Evolutionary conservation across 2,113 vertebrate genomes (phyloP), one percentile per base, ranked within the genome.

Genomic region (Oreotrochilus melanogaster): DNA sequence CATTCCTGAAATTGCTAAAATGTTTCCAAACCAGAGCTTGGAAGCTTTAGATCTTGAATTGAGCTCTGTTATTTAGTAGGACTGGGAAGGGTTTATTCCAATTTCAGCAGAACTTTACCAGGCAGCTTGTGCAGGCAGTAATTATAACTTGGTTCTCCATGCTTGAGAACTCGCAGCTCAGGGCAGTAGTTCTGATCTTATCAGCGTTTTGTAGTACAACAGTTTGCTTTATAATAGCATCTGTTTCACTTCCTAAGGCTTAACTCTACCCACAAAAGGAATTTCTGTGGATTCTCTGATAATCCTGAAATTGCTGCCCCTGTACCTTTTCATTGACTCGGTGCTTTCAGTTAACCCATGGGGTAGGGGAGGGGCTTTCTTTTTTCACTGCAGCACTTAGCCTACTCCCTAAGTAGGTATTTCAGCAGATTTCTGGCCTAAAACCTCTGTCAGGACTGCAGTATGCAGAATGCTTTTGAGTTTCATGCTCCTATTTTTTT

Each of bases 201-300:
- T 97, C 98, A 48, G 60, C 23, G 10, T 48, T 97, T 96, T 97
- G 96, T 96, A 86, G 94, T 95, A 88, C 96, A 96, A 88, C 95
- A 96, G 78, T 95, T 96, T 96, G 90, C 93, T 82, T 96, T 94
- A 94, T 82, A 95, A 89, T 83, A 96, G 97, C 98, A 97, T 98
- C 97, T 97, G 96, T 96, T 98, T 97, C 96, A 95, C 97, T 98
- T 98, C 98, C 97, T 96, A 95, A 89, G 96, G 89, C 91, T 96
- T 93, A 78, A 33, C 80, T 96, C 90, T 89, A 48, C 96, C 93
- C 67, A 92, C 91, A 93, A 66, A 71, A 97, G 96, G 97, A 97
- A 97, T 97, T 97, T 92, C 92, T 71, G 66, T 51, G 95, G 92
- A 95, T 96, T 97, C 94, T 74, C 88, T 57, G 89, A 33, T 96